phyloP scores from a whole-genome alignment of 2,113 vertebrate species.

The Macrotis lagotis region DNA sequence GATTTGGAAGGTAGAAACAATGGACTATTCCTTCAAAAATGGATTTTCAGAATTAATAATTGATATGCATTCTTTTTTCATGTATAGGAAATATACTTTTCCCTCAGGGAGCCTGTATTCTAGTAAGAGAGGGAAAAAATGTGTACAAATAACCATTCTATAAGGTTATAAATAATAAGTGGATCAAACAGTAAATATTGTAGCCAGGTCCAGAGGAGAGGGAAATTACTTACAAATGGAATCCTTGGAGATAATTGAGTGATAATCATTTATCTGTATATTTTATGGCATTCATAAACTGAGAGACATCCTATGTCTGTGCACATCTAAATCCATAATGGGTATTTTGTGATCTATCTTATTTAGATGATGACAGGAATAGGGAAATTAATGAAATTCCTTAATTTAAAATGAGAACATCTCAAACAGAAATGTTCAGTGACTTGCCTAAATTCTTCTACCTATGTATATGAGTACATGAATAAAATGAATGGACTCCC shows the following conservation, averaged over 20 bases:
- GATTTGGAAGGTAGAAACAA: background rate
- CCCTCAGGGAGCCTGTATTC: background rate
- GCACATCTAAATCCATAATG: background rate
- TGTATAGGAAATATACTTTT: background rate
- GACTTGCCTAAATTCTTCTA: background rate
- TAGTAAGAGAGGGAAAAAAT: background rate
- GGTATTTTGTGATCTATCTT: background rate
- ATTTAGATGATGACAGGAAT: background rate
- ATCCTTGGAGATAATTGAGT: background rate
- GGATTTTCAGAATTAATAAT: background rate
- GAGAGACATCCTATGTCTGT: background rate
- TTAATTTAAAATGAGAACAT: background rate
- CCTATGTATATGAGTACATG: background rate
- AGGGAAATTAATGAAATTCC: background rate
- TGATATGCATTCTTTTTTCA: background rate
- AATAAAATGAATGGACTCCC: background rate
- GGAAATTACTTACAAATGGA: background rate
- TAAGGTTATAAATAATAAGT: background rate
- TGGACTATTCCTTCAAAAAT: background rate
- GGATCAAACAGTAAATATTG: background rate
- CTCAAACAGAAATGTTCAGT: background rate
- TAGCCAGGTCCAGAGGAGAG: background rate
- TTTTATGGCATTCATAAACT: background rate
- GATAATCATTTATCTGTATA: background rate
- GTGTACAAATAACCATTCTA: background rate